Percentiles rank a stretch among this genome's conserved stretches.
Conservation (phyloP, 2,797 vertebrate genomes). For the Muscicapa striata region DNA sequence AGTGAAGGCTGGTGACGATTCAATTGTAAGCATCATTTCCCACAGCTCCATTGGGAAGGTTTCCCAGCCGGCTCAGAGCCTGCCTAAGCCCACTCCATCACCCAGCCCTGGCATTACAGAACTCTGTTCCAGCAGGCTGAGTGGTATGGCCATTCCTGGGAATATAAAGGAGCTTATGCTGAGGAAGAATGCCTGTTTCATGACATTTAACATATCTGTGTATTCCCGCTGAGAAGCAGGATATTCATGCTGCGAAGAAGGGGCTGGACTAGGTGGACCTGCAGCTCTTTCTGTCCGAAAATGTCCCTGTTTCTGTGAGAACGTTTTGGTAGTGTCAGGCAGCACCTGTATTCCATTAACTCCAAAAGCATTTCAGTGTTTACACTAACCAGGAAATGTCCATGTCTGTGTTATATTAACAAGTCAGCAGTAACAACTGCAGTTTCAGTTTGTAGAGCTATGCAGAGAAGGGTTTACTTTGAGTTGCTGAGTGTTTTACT, state of each 20-base stretch:
- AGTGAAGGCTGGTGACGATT: not conserved
- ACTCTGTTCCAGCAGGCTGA: conserved; percentile 28
- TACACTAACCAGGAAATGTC: conserved; percentile 68
- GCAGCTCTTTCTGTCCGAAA: conserved; percentile 21
- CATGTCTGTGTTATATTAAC: conserved; percentile 62
- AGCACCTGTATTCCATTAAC: conserved; percentile 66
- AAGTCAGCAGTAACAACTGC: conserved; percentile 49
- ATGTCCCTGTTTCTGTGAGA: conserved; percentile 58
- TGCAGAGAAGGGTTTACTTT: conserved; percentile 3
- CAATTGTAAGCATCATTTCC: not conserved
- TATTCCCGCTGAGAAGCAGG: conserved; percentile 59
- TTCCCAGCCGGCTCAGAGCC: conserved; percentile 11
- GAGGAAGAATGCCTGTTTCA: conserved; percentile 43
- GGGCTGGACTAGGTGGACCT: conserved; percentile 38
- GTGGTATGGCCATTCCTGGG: not conserved
- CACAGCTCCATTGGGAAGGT: not conserved
- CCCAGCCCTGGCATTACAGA: conserved; percentile 16
- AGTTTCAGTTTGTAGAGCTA: conserved; percentile 52
- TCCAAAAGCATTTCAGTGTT: conserved; percentile 65
- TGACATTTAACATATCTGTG: conserved; percentile 47
- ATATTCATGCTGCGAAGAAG: conserved; percentile 59
- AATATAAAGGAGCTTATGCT: conserved; percentile 42
- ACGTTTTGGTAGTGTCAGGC: conserved; percentile 33
- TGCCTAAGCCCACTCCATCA: conserved; percentile 53
- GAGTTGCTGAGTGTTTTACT: not conserved